Evolutionary conservation across 2,888 invertebrate genomes (phyloP).

Genomic region (Sicus ferrugineus): DNA sequence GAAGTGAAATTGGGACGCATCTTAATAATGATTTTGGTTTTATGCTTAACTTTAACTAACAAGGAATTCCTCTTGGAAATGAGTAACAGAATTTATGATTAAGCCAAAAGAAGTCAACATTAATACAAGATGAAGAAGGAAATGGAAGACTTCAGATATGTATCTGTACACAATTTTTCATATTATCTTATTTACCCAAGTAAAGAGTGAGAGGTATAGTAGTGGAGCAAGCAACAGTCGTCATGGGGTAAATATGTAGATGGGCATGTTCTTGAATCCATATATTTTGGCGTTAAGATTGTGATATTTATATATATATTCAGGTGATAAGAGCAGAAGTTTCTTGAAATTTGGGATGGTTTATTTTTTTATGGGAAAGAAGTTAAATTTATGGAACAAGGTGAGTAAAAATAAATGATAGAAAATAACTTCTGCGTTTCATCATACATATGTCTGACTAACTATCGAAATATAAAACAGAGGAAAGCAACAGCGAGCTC

Average conservation of each 20-base stretch:
- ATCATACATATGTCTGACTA: no score
- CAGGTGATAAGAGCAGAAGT: conserved; percentile 15
- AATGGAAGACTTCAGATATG: background rate
- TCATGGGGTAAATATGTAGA: background rate
- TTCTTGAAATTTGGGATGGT: no score
- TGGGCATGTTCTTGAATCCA: background rate
- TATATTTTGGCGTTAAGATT: conserved; percentile 11
- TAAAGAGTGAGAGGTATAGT: background rate
- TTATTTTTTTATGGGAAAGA: no score
- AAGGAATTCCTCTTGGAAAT: conserved; percentile 1
- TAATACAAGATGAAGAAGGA: background rate
- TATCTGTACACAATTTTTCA: background rate
- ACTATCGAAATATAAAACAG: no score
- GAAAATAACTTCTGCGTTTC: no score
- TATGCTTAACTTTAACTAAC: background rate
- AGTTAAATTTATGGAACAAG: no score
- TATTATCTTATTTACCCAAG: background rate
- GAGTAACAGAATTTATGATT: conserved; percentile 20
- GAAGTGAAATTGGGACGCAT: no score
- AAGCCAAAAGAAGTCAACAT: conserved; percentile 23
- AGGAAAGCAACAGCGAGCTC: no score
- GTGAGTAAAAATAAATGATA: no score
- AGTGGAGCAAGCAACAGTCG: background rate
- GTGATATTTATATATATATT: conserved; percentile 8
- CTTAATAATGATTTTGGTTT: no score